These are phyloP conservation scores for Capricornis sumatraensis DNA, from an alignment of 2,113 vertebrate genomes.

Conservation along the genomic window DNA sequence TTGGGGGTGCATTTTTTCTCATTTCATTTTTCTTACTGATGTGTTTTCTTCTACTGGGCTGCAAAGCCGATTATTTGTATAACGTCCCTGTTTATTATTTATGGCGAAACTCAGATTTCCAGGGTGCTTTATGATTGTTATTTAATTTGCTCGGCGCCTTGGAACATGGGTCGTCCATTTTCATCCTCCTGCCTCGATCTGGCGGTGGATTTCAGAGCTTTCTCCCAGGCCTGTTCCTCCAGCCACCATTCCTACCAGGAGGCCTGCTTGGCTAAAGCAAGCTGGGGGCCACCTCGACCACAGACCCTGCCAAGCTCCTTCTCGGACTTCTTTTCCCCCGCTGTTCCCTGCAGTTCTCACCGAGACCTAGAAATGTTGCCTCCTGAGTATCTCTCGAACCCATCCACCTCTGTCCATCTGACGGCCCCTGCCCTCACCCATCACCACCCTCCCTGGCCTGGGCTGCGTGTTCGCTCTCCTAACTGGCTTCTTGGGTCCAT, in stretches of 20 bases:
- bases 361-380: neutral
- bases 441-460: neutral
- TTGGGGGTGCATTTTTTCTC: constrained; percentile 55
- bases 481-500: neutral
- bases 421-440: rapidly evolving
- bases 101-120: constrained; percentile 57
- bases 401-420: neutral
- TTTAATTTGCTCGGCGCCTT: constrained; percentile 57
- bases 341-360: neutral
- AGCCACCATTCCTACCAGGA: neutral
- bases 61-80: constrained; percentile 62
- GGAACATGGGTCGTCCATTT: constrained; percentile 28
- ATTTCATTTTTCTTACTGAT: constrained; percentile 73
- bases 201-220: neutral
- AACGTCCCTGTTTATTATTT: constrained; percentile 70
- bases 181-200: neutral
- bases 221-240: neutral
- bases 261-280: neutral
- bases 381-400: neutral
- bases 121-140: constrained; percentile 57
- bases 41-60: constrained; percentile 63
- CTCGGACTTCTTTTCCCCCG: neutral
- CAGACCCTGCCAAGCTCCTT: neutral
- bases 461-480: neutral
- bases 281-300: neutral